Evolutionary conservation across 2,888 invertebrate genomes (phyloP), one percentile per base, ranked within the genome.

Genomic region (Limnephilus marmoratus): DNA sequence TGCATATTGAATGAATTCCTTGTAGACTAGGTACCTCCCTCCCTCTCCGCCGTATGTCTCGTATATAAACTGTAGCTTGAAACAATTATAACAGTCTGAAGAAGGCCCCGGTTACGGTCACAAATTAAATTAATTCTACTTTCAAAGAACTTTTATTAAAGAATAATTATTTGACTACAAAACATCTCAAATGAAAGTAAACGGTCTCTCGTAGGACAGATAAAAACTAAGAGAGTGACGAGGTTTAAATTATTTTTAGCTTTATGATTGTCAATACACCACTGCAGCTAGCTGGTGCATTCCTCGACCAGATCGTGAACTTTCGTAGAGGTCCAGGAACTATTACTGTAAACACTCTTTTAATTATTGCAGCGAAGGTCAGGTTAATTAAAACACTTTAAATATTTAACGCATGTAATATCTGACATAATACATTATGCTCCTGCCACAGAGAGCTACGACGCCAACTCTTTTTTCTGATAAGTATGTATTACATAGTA

Each of bases 321-420:
- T 45, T 86, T 29, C 83, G 11, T 15, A 18, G 83, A 83, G 41
- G 83, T 37, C 18, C 37, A 24, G 24, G 24, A n/a, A 24, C 37
- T 37, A 24, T 15, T 24, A 41, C 24, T 34, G 37, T 9, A 83
- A 87, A 53, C 53, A 87, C 29, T 87, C 45, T 87, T 86, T 53
- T 87, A 87, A 87, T 87, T 87, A 53, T 49, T 31, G 34, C 11
- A n/a, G 80, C n/a, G 68, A 89, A 89, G 88, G 88, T 89, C 81
- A n/a, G 80, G 80, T 80, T 81, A 89, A 89, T 89, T 89, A 37
- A 88, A 89, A 89, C 34, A 68, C 31, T 41, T 34, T 4, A 49
- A 86, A 86, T 86, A 49, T 83, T 68, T 68, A 68, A 68, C 18
- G 53, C 53, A 68, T 9, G 68, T n/a, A 15, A 13, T 15, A 24